A percentile compares a stretch with the other conserved stretches of the same genome.
phyloP scores from a whole-genome alignment of 2,113 vertebrate genomes.

The Carlito syrichta region DNA sequence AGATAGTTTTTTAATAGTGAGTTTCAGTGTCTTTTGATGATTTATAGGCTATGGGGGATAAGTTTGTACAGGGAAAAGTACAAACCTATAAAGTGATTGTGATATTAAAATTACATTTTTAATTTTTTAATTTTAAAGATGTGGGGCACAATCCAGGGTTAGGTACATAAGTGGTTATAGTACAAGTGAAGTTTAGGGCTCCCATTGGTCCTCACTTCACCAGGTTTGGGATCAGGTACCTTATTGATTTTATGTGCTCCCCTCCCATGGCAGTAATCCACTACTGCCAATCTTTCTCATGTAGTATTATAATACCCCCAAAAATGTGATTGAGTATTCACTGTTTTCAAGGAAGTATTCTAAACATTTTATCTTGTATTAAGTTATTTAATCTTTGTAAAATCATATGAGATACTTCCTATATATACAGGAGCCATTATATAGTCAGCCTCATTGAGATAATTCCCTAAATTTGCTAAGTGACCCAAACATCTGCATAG shows the following conservation, averaged over 20 bases:
- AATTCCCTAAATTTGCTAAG: not conserved
- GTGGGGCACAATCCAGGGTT: too few relatives aligned
- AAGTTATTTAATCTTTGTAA: not conserved
- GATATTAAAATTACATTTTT: too few relatives aligned
- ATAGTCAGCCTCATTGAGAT: not conserved
- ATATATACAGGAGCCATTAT: not conserved
- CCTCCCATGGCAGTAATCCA: too few relatives aligned
- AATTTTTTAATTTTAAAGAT: too few relatives aligned
- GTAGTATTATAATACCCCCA: not conserved
- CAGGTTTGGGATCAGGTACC: too few relatives aligned
- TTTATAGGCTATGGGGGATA: not conserved
- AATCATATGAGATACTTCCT: not conserved
- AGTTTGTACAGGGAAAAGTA: not conserved
- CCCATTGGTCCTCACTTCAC: too few relatives aligned
- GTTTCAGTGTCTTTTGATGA: not conserved
- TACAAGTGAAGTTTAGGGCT: too few relatives aligned
- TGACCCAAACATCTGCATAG: not conserved
- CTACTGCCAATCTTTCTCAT: too few relatives aligned
- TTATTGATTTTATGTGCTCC: too few relatives aligned
- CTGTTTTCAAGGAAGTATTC: not conserved
- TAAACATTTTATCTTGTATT: not conserved
- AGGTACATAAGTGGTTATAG: too few relatives aligned
- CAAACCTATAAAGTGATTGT: not conserved
- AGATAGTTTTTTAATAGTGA: not conserved
- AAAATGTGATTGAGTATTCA: not conserved